phyloP scores from a whole-genome alignment of 1,140 invertebrate species.

The Homalodisca vitripennis region DNA sequence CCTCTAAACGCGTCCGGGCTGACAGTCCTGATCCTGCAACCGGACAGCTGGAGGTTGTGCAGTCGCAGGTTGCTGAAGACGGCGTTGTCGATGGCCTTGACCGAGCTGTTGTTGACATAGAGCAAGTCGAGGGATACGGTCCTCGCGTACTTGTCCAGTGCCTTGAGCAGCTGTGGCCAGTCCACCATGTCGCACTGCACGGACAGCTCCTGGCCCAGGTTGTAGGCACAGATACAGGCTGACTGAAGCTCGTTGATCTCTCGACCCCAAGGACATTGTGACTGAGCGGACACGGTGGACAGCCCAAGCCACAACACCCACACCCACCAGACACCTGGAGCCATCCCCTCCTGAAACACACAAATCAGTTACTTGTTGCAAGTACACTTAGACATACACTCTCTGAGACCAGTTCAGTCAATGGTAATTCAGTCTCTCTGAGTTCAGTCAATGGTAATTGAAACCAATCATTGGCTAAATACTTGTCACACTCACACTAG shows the following conservation, averaged over 20 bases:
- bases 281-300: slow-evolving; percentile 39
- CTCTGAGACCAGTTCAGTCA: not conserved
- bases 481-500: no score
- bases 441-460: no score
- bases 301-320: not conserved
- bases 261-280: slow-evolving; percentile 83
- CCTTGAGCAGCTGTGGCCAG: slow-evolving; percentile 66
- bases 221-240: slow-evolving; percentile 87
- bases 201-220: slow-evolving; percentile 75
- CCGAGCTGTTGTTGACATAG: slow-evolving; percentile 85
- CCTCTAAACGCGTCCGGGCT: slow-evolving; percentile 74
- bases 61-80: slow-evolving; percentile 74
- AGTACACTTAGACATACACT: not conserved
- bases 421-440: not conserved
- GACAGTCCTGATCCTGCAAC: slow-evolving; percentile 73
- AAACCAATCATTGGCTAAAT: no score
- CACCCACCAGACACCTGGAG: not conserved
- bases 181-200: slow-evolving; percentile 90
- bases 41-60: slow-evolving; percentile 81
- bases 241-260: slow-evolving; percentile 69
- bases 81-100: slow-evolving; percentile 63
- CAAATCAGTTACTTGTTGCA: no score
- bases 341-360: slow-evolving; percentile 5
- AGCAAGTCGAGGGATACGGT: slow-evolving; percentile 74
- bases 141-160: slow-evolving; percentile 66